A percentile compares a stretch with the other conserved stretches of the same genome.
phyloP scores from a whole-genome alignment of 1,140 invertebrate genomes.

The Caenorhabditis inopinata region DNA sequence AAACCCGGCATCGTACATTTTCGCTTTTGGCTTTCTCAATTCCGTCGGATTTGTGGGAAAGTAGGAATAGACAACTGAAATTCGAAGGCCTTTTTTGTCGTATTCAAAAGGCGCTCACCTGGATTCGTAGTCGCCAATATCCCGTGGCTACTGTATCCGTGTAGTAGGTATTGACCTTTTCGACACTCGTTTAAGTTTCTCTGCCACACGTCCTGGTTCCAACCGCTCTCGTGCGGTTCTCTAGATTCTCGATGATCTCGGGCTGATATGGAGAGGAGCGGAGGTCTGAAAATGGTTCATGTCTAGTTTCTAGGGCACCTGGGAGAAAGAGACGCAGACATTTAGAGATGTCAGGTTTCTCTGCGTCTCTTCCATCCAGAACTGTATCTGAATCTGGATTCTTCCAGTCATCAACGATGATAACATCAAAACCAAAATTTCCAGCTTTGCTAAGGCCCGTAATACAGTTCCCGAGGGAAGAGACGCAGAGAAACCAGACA shows the following conservation, averaged over 20 bases:
- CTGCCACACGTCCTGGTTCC: constrained; percentile 21
- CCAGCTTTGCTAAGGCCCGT: too few relatives aligned
- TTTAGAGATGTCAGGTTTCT: too few relatives aligned
- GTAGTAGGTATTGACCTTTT: constrained; percentile 40
- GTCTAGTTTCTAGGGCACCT: too few relatives aligned
- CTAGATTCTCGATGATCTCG: neutral
- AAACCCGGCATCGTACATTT: constrained; percentile 47
- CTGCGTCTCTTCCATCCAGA: too few relatives aligned
- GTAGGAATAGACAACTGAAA: constrained; percentile 37
- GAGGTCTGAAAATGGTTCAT: constrained; percentile 5
- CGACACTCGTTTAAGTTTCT: constrained; percentile 12
- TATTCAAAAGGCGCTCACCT: constrained; percentile 27
- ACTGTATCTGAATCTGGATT: too few relatives aligned
- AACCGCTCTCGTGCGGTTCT: constrained; percentile 26
- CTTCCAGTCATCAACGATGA: too few relatives aligned
- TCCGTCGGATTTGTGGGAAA: constrained; percentile 31
- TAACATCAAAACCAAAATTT: too few relatives aligned
- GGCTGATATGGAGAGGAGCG: neutral
- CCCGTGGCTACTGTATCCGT: constrained; percentile 41
- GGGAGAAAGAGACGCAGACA: too few relatives aligned
- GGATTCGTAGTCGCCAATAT: constrained; percentile 34
- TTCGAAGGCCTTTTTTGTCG: too few relatives aligned
- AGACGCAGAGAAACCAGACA: too few relatives aligned
- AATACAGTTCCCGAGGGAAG: too few relatives aligned
- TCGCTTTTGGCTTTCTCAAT: constrained; percentile 32